Base-by-base conservation (phyloP, 2,888 invertebrate genomes). In the Rhyacophila evoluta region DNA sequence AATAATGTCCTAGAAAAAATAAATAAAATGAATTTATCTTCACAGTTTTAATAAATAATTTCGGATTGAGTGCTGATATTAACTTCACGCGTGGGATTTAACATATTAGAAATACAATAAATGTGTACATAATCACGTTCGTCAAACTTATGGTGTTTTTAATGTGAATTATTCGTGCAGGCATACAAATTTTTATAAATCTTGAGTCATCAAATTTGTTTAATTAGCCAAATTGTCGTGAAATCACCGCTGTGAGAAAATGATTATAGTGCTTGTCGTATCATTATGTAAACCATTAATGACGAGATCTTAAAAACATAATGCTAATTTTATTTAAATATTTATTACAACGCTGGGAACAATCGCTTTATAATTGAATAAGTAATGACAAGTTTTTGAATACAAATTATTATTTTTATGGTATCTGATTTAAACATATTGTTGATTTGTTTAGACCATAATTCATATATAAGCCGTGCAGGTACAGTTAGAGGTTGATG, bases 351-450 rank as follows among this genome's bases (percentile, higher is more conserved):
- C 6, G 8, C 15, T 8, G 1, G 15, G 41, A 8, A 15, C 15
- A 5, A 41, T 41, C 15, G 41, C 41, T 41, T 41, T 41, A 41
- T 55, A 55, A 55, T 55, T 55, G 55, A 55, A 55, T 55, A 55
- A 55, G 8, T 19, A 19, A 55, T 10, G 1, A 19, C n/a, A 25
- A 25, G 19, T 25, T 2, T 55, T 25, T 55, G 19, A 8, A n/a
- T n/a, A n/a, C n/a, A n/a, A n/a, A n/a, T n/a, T n/a, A n/a, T n/a
- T n/a, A n/a, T n/a, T n/a, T n/a, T n/a, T n/a, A n/a, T n/a, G n/a
- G n/a, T n/a, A n/a, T n/a, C n/a, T n/a, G n/a, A n/a, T n/a, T n/a
- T n/a, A n/a, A n/a, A n/a, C n/a, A n/a, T n/a, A n/a, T n/a, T n/a
- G n/a, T n/a, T n/a, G n/a, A n/a, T n/a, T n/a, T n/a, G n/a, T n/a